Evolutionary conservation across 1,140 invertebrate species (phyloP).

Genomic region (Archivesica marissinica): DNA sequence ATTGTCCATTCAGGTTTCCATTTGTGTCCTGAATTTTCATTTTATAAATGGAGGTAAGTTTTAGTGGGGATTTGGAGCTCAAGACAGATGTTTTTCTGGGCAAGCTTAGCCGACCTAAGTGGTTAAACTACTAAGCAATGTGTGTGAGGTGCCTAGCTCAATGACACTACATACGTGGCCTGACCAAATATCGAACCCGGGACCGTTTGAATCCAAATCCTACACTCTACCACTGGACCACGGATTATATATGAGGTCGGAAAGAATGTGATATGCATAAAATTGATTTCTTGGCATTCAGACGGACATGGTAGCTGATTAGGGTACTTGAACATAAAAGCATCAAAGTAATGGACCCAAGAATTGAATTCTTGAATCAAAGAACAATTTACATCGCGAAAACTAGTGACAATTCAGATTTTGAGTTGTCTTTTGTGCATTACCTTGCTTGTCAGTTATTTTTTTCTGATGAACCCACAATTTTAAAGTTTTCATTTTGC

Average conservation of each 20-base stretch:
- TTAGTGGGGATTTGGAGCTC: no score
- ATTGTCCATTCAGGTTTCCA: no score
- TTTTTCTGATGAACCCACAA: slow-evolving; percentile 60
- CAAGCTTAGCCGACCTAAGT: no score
- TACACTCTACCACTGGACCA: background rate
- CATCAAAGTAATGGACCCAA: background rate
- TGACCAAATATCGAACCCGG: no score
- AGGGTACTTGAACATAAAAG: background rate
- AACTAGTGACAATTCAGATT: background rate
- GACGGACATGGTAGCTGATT: background rate
- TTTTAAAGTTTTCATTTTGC: slow-evolving; percentile 73
- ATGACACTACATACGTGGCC: no score
- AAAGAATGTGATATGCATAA: background rate
- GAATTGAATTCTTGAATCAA: background rate
- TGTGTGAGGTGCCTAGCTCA: no score
- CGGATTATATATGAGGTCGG: background rate
- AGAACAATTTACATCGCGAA: background rate
- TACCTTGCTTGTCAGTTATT: slow-evolving; percentile 54
- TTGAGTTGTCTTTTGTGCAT: background rate
- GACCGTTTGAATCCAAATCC: background rate
- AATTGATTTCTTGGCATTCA: background rate
- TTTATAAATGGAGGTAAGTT: no score
- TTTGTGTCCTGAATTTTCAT: no score
- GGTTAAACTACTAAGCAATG: no score
- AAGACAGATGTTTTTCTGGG: no score